Evolutionary conservation across 2,797 vertebrate genomes (phyloP).

Genomic region (Scleropages formosus): DNA sequence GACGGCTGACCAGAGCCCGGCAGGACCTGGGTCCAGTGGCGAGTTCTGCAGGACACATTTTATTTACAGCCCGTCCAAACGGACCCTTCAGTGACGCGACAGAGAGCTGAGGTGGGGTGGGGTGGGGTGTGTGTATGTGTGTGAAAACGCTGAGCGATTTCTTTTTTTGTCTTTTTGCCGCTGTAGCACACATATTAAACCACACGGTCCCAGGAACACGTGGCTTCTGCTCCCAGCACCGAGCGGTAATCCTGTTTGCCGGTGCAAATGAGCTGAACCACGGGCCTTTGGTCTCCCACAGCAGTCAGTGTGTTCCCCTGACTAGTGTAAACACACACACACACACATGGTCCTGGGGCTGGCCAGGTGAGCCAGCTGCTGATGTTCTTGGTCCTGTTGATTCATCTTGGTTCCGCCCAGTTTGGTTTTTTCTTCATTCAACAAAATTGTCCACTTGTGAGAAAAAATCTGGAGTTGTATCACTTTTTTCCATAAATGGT

Average conservation of each 20-base stretch:
- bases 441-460: too few relatives aligned
- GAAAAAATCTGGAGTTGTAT: too few relatives aligned
- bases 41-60: too few relatives aligned
- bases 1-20: too few relatives aligned
- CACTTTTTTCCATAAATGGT: too few relatives aligned
- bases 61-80: background rate
- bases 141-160: too few relatives aligned
- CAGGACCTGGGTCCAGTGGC: too few relatives aligned
- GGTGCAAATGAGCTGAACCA: constrained; percentile 41
- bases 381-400: too few relatives aligned
- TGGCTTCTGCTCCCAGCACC: constrained; percentile 25
- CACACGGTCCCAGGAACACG: background rate
- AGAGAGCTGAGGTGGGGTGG: too few relatives aligned
- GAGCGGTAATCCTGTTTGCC: constrained; percentile 42
- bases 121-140: too few relatives aligned
- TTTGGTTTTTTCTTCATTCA: too few relatives aligned
- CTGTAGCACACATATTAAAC: background rate
- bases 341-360: background rate
- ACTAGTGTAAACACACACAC: constrained; percentile 19
- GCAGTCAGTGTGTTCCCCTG: constrained; percentile 40
- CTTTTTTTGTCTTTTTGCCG: background rate
- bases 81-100: too few relatives aligned
- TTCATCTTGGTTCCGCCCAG: background rate
- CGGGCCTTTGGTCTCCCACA: background rate
- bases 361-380: background rate